These are phyloP conservation scores for Varanus salvator DNA, from an alignment of 2,113 vertebrate species.

Conservation along the genomic window DNA sequence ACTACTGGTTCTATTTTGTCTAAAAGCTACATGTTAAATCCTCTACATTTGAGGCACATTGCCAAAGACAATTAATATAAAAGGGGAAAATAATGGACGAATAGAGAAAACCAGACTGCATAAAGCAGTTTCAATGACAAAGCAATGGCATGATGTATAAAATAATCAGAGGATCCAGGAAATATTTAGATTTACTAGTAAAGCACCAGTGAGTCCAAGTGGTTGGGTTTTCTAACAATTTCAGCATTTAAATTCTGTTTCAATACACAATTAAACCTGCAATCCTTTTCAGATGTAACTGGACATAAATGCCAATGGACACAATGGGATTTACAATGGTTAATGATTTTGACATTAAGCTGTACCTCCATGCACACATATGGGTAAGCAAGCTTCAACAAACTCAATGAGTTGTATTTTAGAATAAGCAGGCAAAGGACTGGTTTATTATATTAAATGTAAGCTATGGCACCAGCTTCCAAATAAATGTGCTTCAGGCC, in stretches of 20 bases:
- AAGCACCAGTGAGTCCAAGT: not conserved
- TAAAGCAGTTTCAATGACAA: constrained; percentile 11
- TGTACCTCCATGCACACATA: not conserved
- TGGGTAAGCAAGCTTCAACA: too few relatives aligned
- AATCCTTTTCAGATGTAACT: not conserved
- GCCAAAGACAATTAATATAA: constrained; percentile 23
- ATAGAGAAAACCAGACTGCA: not conserved
- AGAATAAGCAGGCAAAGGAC: not conserved
- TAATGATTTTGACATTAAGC: not conserved
- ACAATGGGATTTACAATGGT: not conserved
- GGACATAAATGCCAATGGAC: not conserved
- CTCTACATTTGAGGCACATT: constrained; percentile 34
- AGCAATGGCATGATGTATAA: not conserved
- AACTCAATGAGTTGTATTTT: not conserved
- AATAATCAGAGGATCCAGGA: not conserved
- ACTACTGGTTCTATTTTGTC: constrained; percentile 27
- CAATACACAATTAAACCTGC: not conserved
- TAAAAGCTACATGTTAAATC: constrained; percentile 45
- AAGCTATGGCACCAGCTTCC: not conserved
- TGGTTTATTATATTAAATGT: not conserved
- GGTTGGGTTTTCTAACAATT: not conserved
- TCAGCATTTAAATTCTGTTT: not conserved
- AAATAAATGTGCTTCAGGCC: not conserved
- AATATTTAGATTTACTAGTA: not conserved
- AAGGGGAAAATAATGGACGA: constrained; percentile 17